These are phyloP conservation scores for Brachynemurus nebulosus DNA, from an alignment of 2,888 invertebrate species.

Conservation along the genomic window DNA sequence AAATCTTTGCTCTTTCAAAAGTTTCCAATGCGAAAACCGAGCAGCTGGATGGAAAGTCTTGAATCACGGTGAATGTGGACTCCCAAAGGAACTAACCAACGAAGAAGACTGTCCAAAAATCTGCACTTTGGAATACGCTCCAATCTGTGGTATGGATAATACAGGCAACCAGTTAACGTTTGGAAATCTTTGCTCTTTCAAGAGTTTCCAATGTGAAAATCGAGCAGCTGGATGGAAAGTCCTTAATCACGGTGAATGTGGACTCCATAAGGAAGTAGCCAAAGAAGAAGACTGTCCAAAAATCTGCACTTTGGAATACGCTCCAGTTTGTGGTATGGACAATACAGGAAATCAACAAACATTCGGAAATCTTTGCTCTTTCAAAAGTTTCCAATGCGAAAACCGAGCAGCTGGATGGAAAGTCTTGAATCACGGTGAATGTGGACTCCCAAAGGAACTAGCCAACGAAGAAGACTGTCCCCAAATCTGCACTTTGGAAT, in stretches of 20 bases:
- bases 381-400: not conserved
- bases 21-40: too few species aligned
- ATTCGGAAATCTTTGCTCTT: not conserved
- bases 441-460: not conserved
- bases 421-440: not conserved
- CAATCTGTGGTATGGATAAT: not conserved
- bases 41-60: too few species aligned
- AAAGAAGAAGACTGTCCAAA: not conserved
- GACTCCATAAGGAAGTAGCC: not conserved
- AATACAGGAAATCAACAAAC: not conserved
- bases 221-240: not conserved
- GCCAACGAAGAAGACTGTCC: not conserved
- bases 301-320: not conserved
- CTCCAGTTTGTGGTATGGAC: not conserved
- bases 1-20: too few species aligned
- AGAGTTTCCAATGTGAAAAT: not conserved
- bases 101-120: not conserved
- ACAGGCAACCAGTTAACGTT: not conserved
- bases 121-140: not conserved
- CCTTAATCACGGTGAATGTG: not conserved
- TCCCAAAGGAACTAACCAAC: too few species aligned
- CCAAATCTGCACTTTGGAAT: not conserved
- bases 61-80: too few species aligned
- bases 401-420: not conserved
- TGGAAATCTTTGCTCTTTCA: not conserved